phyloP scores from a whole-genome alignment of 1,140 invertebrate species.

The Orius laevigatus region DNA sequence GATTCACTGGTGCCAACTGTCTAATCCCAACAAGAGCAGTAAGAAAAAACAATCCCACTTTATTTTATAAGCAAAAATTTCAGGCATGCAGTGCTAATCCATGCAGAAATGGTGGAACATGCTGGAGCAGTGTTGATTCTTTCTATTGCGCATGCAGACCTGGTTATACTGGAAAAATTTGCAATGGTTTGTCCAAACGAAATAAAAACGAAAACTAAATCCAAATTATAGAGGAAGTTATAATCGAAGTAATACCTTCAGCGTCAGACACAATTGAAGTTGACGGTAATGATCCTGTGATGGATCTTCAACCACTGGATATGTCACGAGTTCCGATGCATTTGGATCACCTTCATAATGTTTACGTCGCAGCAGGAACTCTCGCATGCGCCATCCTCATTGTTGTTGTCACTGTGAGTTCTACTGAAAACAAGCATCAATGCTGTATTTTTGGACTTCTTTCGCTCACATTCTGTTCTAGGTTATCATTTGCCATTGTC shows the following conservation, averaged over 20 bases:
- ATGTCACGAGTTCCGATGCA: conserved; percentile 27
- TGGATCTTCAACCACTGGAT: conserved; percentile 31
- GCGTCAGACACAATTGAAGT: conserved; percentile 30
- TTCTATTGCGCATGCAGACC: conserved; percentile 57
- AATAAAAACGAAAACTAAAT: background rate
- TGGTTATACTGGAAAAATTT: conserved; percentile 57
- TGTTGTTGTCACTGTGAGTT: conserved; percentile 46
- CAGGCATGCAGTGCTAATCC: conserved; percentile 33
- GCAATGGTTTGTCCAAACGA: conserved; percentile 38
- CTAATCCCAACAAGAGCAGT: conserved; percentile 30
- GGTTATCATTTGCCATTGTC: conserved; percentile 49
- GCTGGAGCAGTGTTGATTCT: conserved; percentile 54
- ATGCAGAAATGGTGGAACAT: conserved; percentile 56
- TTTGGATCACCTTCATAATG: conserved; percentile 51
- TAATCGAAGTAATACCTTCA: conserved; percentile 32
- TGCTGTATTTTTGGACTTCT: background rate
- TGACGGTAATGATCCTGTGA: conserved; percentile 25
- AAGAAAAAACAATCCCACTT: conserved; percentile 21
- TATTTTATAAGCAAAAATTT: background rate
- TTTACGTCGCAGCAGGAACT: conserved; percentile 54
- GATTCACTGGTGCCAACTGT: conserved; percentile 47
- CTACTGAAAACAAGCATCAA: background rate
- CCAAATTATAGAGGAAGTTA: conserved; percentile 36
- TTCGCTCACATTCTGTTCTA: conserved; percentile 22
- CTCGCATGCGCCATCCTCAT: conserved; percentile 48